Evolutionary conservation across 2,113 vertebrate species (phyloP).

Genomic region (Rutilus rutilus): DNA sequence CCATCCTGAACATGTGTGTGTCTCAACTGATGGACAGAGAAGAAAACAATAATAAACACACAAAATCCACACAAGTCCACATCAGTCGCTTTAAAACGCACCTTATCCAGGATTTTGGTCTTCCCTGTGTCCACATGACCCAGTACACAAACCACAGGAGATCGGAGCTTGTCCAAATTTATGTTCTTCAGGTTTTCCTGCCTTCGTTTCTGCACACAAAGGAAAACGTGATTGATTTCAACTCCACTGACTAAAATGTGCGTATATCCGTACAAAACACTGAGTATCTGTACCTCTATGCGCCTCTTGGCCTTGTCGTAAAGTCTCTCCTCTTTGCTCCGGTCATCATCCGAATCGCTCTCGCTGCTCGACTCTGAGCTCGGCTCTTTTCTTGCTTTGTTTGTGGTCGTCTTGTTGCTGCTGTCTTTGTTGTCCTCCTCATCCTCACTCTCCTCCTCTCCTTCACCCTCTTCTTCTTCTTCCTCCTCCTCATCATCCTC

Average conservation of each 20-base stretch:
- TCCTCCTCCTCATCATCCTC: slow-evolving; percentile 78
- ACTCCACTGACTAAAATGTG: background rate
- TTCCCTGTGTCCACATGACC: slow-evolving; percentile 98
- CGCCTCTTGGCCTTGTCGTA: slow-evolving; percentile 94
- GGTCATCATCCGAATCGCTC: slow-evolving; percentile 89
- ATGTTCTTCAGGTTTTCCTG: slow-evolving; percentile 88
- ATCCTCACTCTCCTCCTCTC: slow-evolving; percentile 55
- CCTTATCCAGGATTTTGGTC: slow-evolving; percentile 99
- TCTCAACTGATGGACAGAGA: slow-evolving; percentile 78
- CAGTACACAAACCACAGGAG: slow-evolving; percentile 95
- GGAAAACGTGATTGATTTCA: background rate
- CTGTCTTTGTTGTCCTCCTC: slow-evolving; percentile 78
- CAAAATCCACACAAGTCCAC: background rate
- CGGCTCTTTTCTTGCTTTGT: slow-evolving; percentile 76
- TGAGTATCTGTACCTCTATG: slow-evolving; percentile 82
- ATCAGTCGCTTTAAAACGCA: slow-evolving; percentile 63
- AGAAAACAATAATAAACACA: slow-evolving; percentile 30
- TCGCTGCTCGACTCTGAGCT: slow-evolving; percentile 88
- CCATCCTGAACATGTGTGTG: slow-evolving; percentile 95
- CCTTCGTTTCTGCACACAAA: slow-evolving; percentile 84
- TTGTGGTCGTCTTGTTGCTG: slow-evolving; percentile 65
- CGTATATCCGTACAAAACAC: background rate
- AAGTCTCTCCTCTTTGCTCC: slow-evolving; percentile 89
- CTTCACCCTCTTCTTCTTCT: slow-evolving; percentile 58
- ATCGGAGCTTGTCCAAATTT: slow-evolving; percentile 83